These are phyloP conservation scores for Sebastes taczanowskii DNA, from an alignment of 2,797 vertebrate species.

Conservation along the genomic window DNA sequence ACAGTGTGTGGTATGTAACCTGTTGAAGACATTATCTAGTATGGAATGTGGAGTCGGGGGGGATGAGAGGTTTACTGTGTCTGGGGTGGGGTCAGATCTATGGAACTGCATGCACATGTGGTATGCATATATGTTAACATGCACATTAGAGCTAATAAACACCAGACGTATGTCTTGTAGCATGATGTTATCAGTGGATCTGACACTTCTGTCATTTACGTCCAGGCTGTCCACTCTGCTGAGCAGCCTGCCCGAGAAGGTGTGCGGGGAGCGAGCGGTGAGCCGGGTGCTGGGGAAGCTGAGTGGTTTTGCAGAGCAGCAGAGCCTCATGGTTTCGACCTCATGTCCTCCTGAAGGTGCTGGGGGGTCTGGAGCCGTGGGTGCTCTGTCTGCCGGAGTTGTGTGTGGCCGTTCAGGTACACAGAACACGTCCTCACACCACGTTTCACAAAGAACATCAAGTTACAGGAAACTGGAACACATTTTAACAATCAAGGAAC, in stretches of 20 bases:
- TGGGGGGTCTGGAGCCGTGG: slow-evolving; percentile 77
- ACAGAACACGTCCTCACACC: not conserved
- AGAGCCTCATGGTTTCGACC: slow-evolving; percentile 71
- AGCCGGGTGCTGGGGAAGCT: slow-evolving; percentile 78
- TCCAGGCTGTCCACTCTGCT: slow-evolving; percentile 80
- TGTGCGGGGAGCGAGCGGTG: slow-evolving; percentile 69
- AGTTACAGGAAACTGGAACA: not conserved
- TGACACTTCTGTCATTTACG: not conserved
- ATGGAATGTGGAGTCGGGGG: slow-evolving; percentile 30
- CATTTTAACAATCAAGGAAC: not conserved
- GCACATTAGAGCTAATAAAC: not conserved
- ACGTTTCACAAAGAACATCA: not conserved
- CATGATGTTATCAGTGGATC: not conserved
- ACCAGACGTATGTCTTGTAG: not conserved
- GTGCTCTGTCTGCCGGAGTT: slow-evolving; percentile 84
- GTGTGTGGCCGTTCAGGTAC: slow-evolving; percentile 82
- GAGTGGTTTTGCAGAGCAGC: slow-evolving; percentile 73
- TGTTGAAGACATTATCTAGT: slow-evolving; percentile 43
- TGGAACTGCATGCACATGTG: slow-evolving; percentile 16
- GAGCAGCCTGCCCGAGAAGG: slow-evolving; percentile 68
- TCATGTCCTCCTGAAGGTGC: slow-evolving; percentile 73
- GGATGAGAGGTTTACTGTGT: not conserved
- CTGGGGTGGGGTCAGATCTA: not conserved
- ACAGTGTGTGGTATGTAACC: slow-evolving; percentile 54
- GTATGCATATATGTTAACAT: not conserved